Evolutionary conservation across 2,888 invertebrate species (phyloP), one percentile per base, ranked within the genome.

Genomic region (Noctua comes): DNA sequence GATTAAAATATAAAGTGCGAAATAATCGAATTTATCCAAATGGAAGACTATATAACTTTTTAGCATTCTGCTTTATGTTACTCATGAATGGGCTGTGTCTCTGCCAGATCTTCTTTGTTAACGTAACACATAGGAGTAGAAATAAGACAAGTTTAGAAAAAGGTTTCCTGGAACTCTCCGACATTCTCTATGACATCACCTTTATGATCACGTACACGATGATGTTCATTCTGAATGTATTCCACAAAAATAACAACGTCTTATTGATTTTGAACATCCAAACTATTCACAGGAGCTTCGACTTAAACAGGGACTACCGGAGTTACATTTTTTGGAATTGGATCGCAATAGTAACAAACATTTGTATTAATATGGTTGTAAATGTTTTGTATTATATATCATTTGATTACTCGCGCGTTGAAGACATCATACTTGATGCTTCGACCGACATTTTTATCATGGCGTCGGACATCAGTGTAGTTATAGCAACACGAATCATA

Each of bases 181-280:
- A 64, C 21, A 64, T 64, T 64, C 5, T 64, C 21, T 64, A 64
- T 64, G 21, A 64, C 7, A 36, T 64, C 31, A 64, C 36, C 21
- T 64, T 36, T 11, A 64, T 36, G 36, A 64, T 62, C n/a, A 31
- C 8, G 3, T 62, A 21, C 18, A 62, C 59, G 13, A 31, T 21
- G 59, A 43, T 62, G 5, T 72, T 27, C 31, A 59, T 72, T 62
- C 2, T 72, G 46, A 46, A 72, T 62, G 16, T 24, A 5, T 27
- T 72, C 0, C 27, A 46, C 43, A 31, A 62, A 27, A 46, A 73
- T 5, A 57, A 65, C 11, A 81, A 81, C 31, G 54, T 86, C 5
- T 36, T 24, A 10, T 68, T 85, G 2, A 76, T 86, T 46, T 24
- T 85, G 8, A 81, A 59, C 16, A 78, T 86, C 11, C 86, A 86